Evolutionary conservation across 2,888 invertebrate species (phyloP), one percentile per base, ranked within the genome.

Genomic region (Aproaerema taeniolella): DNA sequence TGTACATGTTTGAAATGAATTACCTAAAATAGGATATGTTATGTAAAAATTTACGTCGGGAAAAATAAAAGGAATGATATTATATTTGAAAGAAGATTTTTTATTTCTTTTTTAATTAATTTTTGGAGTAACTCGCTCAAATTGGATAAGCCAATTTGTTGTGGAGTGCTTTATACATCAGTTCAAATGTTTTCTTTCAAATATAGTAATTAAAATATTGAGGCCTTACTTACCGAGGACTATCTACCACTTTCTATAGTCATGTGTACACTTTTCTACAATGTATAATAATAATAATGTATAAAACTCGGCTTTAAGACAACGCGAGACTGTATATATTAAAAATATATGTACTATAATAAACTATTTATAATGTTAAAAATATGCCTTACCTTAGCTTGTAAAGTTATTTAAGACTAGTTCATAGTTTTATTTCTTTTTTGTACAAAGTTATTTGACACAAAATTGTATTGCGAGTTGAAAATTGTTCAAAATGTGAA

Each of bases 301-400:
- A 71, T 64, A 73, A 58, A 69, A 67, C 63, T 77, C 73, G 67
- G 73, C 73, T 81, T 75, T 80, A 81, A 82, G 72, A 70, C 71
- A 74, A 67, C 61, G 73, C 76, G 79, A 82, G 83, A 82, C 83
- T 83, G 82, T 83, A 77, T 72, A 81, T 75, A 80, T 68, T 72
- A 55, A 63, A 55, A 52, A 56, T 65, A 62, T 59, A 65, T 73
- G 69, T 77, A 74, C 63, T 67, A 67, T 67, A 72, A 57, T 66
- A 66, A 73, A 56, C 66, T 70, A 74, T 62, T 64, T 79, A 74
- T 78, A 77, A 74, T 75, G 72, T 69, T 67, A 72, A 63, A 67
- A 74, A 67, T 77, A 82, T 75, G 82, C 82, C 81, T 83, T 82
- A 82, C 64, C 51, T 58, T 64, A 69, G 68, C 52, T 51, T 55